phyloP scores from a whole-genome alignment of 2,113 vertebrate genomes.

The Uropsilus gracilis region DNA sequence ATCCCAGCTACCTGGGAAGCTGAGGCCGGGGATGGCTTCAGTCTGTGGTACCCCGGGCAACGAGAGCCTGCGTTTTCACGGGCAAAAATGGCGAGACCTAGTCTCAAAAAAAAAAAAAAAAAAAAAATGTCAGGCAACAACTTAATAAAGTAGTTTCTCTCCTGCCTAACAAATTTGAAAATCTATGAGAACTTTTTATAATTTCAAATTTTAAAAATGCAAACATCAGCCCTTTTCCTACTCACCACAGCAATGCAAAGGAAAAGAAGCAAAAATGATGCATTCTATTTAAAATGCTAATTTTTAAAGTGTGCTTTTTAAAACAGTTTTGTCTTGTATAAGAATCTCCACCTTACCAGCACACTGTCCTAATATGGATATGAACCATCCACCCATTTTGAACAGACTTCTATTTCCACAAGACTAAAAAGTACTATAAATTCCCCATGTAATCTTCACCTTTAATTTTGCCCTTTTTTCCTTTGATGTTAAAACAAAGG shows the following conservation, averaged over 20 bases:
- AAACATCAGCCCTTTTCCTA: not conserved
- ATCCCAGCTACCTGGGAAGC: too few species aligned
- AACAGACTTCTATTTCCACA: not conserved
- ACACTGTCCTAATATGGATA: not conserved
- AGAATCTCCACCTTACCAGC: not conserved
- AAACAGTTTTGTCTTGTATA: not conserved
- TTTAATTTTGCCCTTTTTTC: not conserved
- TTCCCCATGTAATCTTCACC: not conserved
- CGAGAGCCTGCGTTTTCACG: too few species aligned
- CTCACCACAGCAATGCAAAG: not conserved
- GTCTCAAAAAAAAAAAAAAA: too few species aligned
- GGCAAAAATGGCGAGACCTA: too few species aligned
- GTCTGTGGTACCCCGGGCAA: too few species aligned
- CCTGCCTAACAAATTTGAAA: not conserved
- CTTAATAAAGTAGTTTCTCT: not conserved
- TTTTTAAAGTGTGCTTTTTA: not conserved
- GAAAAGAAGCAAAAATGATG: not conserved
- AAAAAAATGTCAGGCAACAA: not conserved
- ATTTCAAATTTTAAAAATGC: not conserved
- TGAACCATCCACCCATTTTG: not conserved
- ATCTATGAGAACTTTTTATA: conserved; percentile 16
- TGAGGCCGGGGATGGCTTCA: too few species aligned
- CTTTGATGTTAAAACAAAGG: not conserved
- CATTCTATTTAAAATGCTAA: not conserved
- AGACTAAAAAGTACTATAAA: not conserved